phyloP scores from a whole-genome alignment of 2,888 invertebrate species.

The Plebejus anna region DNA sequence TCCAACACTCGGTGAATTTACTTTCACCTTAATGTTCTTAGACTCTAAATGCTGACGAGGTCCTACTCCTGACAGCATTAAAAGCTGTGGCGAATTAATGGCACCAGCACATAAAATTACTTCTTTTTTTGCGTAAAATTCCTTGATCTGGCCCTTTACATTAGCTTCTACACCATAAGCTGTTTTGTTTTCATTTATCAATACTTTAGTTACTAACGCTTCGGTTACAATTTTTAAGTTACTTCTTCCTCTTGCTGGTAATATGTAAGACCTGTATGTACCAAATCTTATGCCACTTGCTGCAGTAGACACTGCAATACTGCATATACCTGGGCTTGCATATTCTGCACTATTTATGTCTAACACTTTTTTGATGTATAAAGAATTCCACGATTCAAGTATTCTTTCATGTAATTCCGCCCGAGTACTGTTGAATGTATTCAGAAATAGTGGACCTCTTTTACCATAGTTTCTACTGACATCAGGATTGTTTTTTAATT shows the following conservation, averaged over 20 bases:
- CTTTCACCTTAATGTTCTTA: slow-evolving; percentile 54
- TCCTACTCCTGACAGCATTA: slow-evolving; percentile 77
- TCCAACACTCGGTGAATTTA: slow-evolving; percentile 71
- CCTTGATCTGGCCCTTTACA: slow-evolving; percentile 40
- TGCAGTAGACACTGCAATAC: slow-evolving; percentile 9
- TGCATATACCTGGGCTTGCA: slow-evolving; percentile 50
- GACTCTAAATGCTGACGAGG: slow-evolving; percentile 55
- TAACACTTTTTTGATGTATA: slow-evolving; percentile 59
- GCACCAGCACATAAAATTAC: slow-evolving; percentile 71
- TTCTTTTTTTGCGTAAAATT: slow-evolving; percentile 56
- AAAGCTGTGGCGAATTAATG: slow-evolving; percentile 70
- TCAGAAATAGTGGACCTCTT: slow-evolving; percentile 66
- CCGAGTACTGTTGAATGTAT: slow-evolving; percentile 63
- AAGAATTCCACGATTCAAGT: slow-evolving; percentile 59
- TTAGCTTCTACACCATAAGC: slow-evolving; percentile 61
- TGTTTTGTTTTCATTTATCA: slow-evolving; percentile 62
- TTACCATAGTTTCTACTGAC: slow-evolving; percentile 54
- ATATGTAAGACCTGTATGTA: slow-evolving; percentile 22
- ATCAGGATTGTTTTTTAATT: slow-evolving; percentile 41
- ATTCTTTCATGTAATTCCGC: slow-evolving; percentile 49
- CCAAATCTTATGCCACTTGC: slow-evolving; percentile 19
- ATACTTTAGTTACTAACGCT: slow-evolving; percentile 68
- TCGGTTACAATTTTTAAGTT: slow-evolving; percentile 66
- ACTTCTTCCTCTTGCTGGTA: slow-evolving; percentile 38
- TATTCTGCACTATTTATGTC: slow-evolving; percentile 65